Evolutionary conservation across 2,888 invertebrate genomes (phyloP).

Genomic region (Ectropis crepuscularia): DNA sequence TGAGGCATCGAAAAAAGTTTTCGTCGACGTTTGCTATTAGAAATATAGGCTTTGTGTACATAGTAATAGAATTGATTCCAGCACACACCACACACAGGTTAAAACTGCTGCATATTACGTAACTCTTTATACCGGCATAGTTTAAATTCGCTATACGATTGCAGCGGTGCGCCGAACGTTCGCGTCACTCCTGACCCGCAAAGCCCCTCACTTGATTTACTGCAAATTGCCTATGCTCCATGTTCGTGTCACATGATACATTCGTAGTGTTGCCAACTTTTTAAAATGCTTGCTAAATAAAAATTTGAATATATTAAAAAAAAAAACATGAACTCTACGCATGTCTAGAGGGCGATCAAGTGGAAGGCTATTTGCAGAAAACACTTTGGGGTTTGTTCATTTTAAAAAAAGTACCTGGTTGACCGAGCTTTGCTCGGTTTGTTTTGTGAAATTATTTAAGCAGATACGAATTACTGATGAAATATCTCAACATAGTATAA

Average conservation of each 20-base stretch:
- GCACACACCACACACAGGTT: too few species aligned
- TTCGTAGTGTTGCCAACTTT: conserved; percentile 12
- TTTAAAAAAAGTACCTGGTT: too few species aligned
- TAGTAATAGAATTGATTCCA: too few species aligned
- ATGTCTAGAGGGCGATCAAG: too few species aligned
- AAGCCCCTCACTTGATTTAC: conserved; percentile 57
- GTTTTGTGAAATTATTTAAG: too few species aligned
- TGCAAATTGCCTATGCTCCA: conserved; percentile 58
- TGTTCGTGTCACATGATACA: conserved; percentile 35
- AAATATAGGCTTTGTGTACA: background rate
- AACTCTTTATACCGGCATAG: background rate
- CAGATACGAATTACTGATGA: too few species aligned
- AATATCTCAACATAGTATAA: too few species aligned
- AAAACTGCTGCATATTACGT: conserved; percentile 22
- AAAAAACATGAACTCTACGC: too few species aligned
- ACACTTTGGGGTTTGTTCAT: too few species aligned
- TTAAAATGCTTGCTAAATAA: conserved; percentile 12
- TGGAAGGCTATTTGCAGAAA: too few species aligned
- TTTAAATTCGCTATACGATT: conserved; percentile 18
- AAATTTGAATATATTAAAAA: conserved; percentile 1
- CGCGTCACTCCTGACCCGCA: conserved; percentile 46
- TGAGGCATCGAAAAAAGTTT: too few species aligned
- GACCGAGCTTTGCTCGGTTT: too few species aligned
- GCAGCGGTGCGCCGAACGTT: conserved; percentile 41
- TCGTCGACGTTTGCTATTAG: background rate